phyloP scores from a whole-genome alignment of 2,888 invertebrate species.

The Plagiodera versicolora region DNA sequence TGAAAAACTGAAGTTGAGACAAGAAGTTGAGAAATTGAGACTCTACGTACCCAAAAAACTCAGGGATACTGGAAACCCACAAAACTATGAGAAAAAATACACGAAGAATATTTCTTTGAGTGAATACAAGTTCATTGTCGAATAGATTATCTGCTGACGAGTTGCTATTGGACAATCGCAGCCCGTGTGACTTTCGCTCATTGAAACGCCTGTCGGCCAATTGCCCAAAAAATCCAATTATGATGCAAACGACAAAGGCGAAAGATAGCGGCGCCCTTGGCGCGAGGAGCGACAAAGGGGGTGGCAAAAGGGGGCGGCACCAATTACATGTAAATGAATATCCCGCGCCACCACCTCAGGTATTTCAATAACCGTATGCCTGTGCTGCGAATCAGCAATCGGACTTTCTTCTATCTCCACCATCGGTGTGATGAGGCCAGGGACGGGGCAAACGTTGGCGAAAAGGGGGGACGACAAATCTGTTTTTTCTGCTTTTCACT shows the following conservation, averaged over 20 bases:
- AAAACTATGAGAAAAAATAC: too few relatives aligned
- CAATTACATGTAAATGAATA: slow-evolving; percentile 52
- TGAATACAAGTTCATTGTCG: too few relatives aligned
- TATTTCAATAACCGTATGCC: slow-evolving; percentile 48
- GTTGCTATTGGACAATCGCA: background rate
- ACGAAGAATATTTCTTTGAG: too few relatives aligned
- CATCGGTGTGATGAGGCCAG: background rate
- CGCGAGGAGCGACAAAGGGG: slow-evolving; percentile 14
- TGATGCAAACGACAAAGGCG: slow-evolving; percentile 9
- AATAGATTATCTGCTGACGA: background rate
- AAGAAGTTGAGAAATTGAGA: too few relatives aligned
- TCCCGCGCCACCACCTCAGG: slow-evolving; percentile 42
- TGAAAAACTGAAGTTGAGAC: too few relatives aligned
- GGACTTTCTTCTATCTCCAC: slow-evolving; percentile 16
- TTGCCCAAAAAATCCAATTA: slow-evolving; percentile 4
- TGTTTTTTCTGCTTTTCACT: too few relatives aligned
- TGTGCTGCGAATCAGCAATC: slow-evolving; percentile 43
- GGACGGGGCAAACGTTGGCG: background rate
- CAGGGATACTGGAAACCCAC: too few relatives aligned
- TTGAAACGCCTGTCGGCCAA: background rate
- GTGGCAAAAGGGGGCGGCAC: slow-evolving; percentile 33
- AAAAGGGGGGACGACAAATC: too few relatives aligned
- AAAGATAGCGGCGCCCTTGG: slow-evolving; percentile 10
- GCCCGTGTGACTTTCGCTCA: background rate
- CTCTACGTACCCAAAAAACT: too few relatives aligned